A percentile compares a stretch with the other conserved stretches of the same genome.
Conservation (phyloP, 2,113 vertebrate genomes). For the Parus major region DNA sequence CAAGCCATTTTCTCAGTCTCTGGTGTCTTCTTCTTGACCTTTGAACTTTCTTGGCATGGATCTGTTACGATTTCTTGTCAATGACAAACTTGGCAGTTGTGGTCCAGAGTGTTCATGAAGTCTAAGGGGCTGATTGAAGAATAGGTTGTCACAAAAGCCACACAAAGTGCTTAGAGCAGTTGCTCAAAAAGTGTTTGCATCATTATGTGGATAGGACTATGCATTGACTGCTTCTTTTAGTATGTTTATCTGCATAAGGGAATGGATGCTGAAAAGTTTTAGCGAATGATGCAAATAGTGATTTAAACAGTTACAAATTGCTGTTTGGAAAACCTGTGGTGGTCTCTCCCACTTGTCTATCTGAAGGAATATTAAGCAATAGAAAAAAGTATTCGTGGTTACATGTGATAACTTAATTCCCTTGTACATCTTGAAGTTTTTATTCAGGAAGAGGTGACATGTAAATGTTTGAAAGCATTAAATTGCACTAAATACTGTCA, state of each 20-base stretch:
- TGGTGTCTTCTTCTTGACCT: not conserved
- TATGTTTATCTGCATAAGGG: not conserved
- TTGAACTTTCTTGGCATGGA: not conserved
- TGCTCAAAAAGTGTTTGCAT: not conserved
- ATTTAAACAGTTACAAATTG: not conserved
- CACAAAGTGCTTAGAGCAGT: not conserved
- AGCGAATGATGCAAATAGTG: not conserved
- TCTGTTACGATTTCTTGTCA: not conserved
- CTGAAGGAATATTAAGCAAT: not conserved
- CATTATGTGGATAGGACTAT: not conserved
- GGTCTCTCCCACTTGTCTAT: not conserved
- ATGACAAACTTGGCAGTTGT: not conserved
- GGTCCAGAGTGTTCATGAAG: not conserved
- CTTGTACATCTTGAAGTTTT: not conserved
- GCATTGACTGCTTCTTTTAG: not conserved
- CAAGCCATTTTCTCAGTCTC: not conserved
- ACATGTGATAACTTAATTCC: not conserved
- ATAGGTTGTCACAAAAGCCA: not conserved
- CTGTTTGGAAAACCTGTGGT: not conserved
- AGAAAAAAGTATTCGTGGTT: not conserved
- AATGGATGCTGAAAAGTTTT: not conserved
- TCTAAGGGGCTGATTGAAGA: not conserved
- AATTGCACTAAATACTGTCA: not conserved
- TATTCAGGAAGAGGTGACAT: not conserved
- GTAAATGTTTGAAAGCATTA: not conserved